Conservation (phyloP, 2,888 invertebrate species). For the Spodoptera littoralis region DNA sequence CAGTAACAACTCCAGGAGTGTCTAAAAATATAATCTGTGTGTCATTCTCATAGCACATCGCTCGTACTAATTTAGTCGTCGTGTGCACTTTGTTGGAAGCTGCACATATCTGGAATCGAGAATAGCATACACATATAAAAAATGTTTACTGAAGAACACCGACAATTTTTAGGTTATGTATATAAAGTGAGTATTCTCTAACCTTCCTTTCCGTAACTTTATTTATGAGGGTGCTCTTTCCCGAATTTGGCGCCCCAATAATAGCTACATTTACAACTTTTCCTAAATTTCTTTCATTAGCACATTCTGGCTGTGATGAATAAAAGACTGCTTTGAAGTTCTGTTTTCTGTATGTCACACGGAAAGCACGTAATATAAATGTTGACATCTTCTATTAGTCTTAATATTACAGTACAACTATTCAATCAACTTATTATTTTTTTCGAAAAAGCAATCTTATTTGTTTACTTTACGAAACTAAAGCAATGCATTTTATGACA, state of each 20-base stretch:
- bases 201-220: constrained; percentile 94
- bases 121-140: no score
- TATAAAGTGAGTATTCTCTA: constrained; percentile 1
- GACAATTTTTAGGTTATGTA: constrained; percentile 34
- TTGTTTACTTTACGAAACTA: not conserved
- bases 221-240: constrained; percentile 98
- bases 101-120: constrained; percentile 92
- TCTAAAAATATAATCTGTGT: constrained; percentile 97
- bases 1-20: constrained; percentile 96
- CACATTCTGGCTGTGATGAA: constrained; percentile 76
- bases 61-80: constrained; percentile 92
- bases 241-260: constrained; percentile 97
- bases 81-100: constrained; percentile 97
- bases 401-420: not conserved
- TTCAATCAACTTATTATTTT: constrained; percentile 6
- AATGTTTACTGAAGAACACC: not conserved
- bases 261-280: constrained; percentile 93
- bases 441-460: not conserved
- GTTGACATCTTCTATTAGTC: constrained; percentile 55
- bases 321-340: constrained; percentile 65
- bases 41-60: constrained; percentile 92
- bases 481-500: not conserved
- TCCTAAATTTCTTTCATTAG: constrained; percentile 60
- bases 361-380: constrained; percentile 50
- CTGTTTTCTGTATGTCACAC: constrained; percentile 54